Evolutionary conservation across 2,888 invertebrate species (phyloP).

Genomic region (Acanthococcus lagerstroemiae): DNA sequence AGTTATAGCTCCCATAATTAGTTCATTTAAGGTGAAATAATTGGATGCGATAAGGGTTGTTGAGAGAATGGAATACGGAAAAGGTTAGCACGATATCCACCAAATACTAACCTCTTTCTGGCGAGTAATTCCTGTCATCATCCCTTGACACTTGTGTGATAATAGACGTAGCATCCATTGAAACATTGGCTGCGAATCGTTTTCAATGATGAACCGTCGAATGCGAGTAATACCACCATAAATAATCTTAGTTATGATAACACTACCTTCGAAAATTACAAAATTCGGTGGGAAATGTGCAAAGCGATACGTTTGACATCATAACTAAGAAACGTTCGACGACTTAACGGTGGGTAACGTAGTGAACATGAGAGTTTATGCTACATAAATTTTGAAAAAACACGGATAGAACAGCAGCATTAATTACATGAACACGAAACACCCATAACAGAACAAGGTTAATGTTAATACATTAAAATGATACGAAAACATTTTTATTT

Average conservation of each 20-base stretch:
- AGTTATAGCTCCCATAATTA: no score
- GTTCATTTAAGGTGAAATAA: no score
- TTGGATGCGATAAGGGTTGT: no score
- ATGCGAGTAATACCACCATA: slow-evolving; percentile 29
- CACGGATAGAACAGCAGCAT: background rate
- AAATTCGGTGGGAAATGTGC: background rate
- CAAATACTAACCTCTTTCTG: slow-evolving; percentile 69
- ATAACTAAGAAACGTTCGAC: background rate
- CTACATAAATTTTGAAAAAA: background rate
- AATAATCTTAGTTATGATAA: slow-evolving; percentile 9
- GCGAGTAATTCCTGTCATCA: slow-evolving; percentile 86
- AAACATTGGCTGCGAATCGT: slow-evolving; percentile 50
- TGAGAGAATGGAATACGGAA: no score
- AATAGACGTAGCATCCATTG: slow-evolving; percentile 98
- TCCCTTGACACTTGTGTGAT: slow-evolving; percentile 96
- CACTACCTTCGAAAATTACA: background rate
- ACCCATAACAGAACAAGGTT: slow-evolving; percentile 19
- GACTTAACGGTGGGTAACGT: background rate
- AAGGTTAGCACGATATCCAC: no score
- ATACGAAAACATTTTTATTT: slow-evolving; percentile 23
- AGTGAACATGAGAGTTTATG: background rate
- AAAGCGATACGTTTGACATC: background rate
- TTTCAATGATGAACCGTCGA: slow-evolving; percentile 34
- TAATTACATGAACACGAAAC: background rate
- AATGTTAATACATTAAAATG: slow-evolving; percentile 15